These are phyloP conservation scores for Drosophila paranaensis DNA, from an alignment of 2,888 invertebrate species.

Conservation along the genomic window DNA sequence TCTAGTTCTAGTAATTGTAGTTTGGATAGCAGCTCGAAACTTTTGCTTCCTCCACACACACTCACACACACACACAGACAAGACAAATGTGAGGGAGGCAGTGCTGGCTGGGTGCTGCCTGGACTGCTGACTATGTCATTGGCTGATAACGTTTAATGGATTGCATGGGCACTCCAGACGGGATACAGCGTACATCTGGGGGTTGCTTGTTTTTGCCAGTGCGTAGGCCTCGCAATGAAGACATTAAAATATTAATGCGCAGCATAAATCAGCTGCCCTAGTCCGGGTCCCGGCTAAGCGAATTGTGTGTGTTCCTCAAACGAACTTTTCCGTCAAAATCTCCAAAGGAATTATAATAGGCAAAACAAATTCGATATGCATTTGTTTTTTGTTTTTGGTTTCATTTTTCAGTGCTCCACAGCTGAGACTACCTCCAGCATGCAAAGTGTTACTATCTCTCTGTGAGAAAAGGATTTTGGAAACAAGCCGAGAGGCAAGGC, in stretches of 20 bases:
- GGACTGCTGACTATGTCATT: constrained; percentile 63
- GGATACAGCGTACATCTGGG: constrained; percentile 23
- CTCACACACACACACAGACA: constrained; percentile 7
- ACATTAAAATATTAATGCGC: constrained; percentile 80
- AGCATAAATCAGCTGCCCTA: constrained; percentile 64
- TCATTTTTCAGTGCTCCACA: background rate
- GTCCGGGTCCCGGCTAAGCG: background rate
- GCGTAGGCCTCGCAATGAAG: constrained; percentile 68
- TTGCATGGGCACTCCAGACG: constrained; percentile 50
- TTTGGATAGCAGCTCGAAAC: constrained; percentile 27
- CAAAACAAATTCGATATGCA: background rate
- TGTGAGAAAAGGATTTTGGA: constrained; percentile 19
- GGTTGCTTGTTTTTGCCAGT: constrained; percentile 30
- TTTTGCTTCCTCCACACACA: constrained; percentile 34
- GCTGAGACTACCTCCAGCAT: no score
- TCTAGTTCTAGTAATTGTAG: constrained; percentile 28
- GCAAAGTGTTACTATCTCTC: no score
- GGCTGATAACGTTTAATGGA: constrained; percentile 76
- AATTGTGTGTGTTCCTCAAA: constrained; percentile 8
- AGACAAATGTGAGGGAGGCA: constrained; percentile 44
- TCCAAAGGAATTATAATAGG: background rate
- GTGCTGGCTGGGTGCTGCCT: constrained; percentile 12
- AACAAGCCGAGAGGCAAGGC: constrained; percentile 5
- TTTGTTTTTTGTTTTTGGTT: background rate
- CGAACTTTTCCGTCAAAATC: background rate